phyloP scores from a whole-genome alignment of 2,888 invertebrate species.

The Epinotia brunnichana region DNA sequence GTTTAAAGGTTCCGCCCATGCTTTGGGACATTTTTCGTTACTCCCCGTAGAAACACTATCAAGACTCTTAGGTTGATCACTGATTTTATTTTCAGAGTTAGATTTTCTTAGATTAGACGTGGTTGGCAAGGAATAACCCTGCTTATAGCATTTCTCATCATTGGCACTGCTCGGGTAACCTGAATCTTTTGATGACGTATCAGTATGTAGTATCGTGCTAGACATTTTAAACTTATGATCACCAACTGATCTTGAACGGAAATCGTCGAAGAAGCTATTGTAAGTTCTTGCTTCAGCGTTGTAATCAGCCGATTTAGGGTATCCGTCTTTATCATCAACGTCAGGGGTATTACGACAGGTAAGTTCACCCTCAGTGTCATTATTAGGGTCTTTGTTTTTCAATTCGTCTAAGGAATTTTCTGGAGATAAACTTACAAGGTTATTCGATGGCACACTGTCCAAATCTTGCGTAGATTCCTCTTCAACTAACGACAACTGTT shows the following conservation, averaged over 20 bases:
- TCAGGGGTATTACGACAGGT: conserved; percentile 52
- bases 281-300: conserved; percentile 67
- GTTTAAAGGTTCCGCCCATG: conserved; percentile 71
- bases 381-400: conserved; percentile 50
- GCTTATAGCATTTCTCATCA: conserved; percentile 65
- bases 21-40: conserved; percentile 64
- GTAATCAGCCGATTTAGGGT: conserved; percentile 52
- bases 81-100: conserved; percentile 57
- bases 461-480: conserved; percentile 80
- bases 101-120: conserved; percentile 61
- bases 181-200: conserved; percentile 77
- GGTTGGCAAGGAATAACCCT: conserved; percentile 69
- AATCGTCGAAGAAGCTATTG: conserved; percentile 72
- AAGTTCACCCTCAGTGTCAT: conserved; percentile 49
- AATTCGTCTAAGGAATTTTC: conserved; percentile 62
- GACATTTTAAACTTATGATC: conserved; percentile 63
- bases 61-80: conserved; percentile 71
- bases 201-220: conserved; percentile 68
- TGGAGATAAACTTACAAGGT: conserved; percentile 65
- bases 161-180: conserved; percentile 72
- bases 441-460: conserved; percentile 74
- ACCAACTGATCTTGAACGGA: conserved; percentile 58
- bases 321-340: conserved; percentile 48
- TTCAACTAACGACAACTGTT: conserved; percentile 79
- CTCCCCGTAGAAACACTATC: conserved; percentile 65